Evolutionary conservation across 2,797 vertebrate species (phyloP).

Genomic region (Discoglossus pictus): DNA sequence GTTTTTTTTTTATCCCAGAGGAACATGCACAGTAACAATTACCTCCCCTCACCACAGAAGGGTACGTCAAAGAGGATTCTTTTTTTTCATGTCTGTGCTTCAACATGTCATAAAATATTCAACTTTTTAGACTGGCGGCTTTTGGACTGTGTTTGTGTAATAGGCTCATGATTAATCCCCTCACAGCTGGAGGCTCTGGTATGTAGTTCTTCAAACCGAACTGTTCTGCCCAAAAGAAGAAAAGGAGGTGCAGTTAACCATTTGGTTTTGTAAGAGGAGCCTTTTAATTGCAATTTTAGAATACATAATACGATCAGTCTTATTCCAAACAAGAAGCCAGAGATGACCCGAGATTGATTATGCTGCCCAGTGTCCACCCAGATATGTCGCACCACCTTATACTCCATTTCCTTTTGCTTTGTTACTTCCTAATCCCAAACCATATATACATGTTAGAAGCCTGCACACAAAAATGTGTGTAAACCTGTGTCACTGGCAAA

Average conservation of each 20-base stretch:
- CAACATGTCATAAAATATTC: conserved; percentile 48
- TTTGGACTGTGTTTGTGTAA: conserved; percentile 40
- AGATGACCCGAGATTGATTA: no score
- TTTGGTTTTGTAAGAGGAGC: no score
- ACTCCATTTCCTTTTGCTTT: no score
- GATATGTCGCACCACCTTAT: no score
- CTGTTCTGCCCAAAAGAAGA: conserved; percentile 8
- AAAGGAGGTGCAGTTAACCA: background rate
- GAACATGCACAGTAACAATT: conserved; percentile 48
- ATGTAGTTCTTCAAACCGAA: conserved; percentile 3
- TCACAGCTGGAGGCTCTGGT: conserved; percentile 25
- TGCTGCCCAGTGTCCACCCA: no score
- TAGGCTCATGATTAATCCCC: conserved; percentile 38
- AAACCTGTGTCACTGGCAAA: no score
- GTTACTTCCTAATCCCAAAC: no score
- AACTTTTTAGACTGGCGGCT: conserved; percentile 27
- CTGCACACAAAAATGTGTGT: no score
- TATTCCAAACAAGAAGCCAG: no score
- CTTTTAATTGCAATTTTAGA: no score
- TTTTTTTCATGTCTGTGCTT: conserved; percentile 35
- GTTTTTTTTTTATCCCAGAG: conserved; percentile 40
- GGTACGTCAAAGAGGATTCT: conserved; percentile 33
- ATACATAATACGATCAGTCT: no score
- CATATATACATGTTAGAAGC: no score
- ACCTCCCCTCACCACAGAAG: conserved; percentile 32